These are phyloP conservation scores for Lasioglossum pauxillum DNA, from an alignment of 2,888 invertebrate genomes.

Conservation along the genomic window DNA sequence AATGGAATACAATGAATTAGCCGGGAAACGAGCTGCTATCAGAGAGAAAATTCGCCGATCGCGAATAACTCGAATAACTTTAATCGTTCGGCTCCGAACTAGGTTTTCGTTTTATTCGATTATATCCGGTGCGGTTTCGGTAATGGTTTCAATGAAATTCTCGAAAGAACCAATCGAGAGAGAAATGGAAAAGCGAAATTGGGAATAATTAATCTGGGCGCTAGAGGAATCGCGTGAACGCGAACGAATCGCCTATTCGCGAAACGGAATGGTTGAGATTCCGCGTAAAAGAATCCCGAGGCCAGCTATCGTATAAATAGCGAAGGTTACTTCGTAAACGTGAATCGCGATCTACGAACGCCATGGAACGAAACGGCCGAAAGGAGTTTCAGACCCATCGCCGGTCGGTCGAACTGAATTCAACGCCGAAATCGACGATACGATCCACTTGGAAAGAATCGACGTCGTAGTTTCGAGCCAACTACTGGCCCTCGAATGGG, in stretches of 20 bases:
- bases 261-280: conserved; percentile 35
- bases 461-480: conserved; percentile 53
- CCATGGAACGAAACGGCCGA: conserved; percentile 62
- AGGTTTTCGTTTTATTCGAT: not conserved
- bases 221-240: not conserved
- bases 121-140: no score
- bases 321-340: not conserved
- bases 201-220: not conserved
- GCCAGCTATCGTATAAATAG: conserved; percentile 51
- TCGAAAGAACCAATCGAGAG: not conserved
- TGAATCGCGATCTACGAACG: conserved; percentile 27
- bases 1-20: conserved; percentile 40
- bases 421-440: conserved; percentile 71
- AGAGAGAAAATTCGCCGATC: conserved; percentile 9
- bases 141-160: not conserved
- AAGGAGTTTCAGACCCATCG: conserved; percentile 52
- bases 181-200: not conserved
- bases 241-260: not conserved
- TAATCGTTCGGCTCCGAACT: not conserved
- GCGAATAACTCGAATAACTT: conserved; percentile 5
- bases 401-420: conserved; percentile 59
- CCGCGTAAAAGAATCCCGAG: not conserved
- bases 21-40: not conserved
- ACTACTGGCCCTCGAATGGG: conserved; percentile 55
- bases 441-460: conserved; percentile 67